These are phyloP conservation scores for Saccopteryx leptura DNA, from an alignment of 2,113 vertebrate genomes.

Conservation along the genomic window DNA sequence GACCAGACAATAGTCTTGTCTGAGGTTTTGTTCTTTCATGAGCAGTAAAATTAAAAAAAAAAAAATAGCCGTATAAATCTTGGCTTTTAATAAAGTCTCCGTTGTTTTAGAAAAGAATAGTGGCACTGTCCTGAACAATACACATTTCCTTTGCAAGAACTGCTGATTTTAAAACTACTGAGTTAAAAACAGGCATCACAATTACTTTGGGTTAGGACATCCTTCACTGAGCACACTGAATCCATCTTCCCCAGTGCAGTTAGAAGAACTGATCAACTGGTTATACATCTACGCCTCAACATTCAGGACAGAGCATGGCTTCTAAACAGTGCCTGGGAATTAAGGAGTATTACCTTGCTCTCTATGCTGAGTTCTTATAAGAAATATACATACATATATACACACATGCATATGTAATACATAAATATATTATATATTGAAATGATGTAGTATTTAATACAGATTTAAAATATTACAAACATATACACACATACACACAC, in stretches of 20 bases:
- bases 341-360: background rate
- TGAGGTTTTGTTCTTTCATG: slow-evolving; percentile 75
- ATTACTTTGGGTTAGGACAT: background rate
- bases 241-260: background rate
- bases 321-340: background rate
- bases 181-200: slow-evolving; percentile 59
- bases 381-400: background rate
- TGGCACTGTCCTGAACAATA: slow-evolving; percentile 45
- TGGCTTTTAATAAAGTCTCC: slow-evolving; percentile 41
- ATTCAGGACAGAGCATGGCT: background rate
- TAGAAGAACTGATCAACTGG: background rate
- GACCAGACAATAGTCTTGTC: slow-evolving; percentile 64
- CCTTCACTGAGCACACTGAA: background rate
- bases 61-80: background rate
- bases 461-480: background rate
- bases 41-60: slow-evolving; percentile 65
- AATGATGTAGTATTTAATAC: background rate
- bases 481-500: background rate
- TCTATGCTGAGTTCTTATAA: background rate
- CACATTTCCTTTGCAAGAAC: slow-evolving; percentile 67
- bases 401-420: background rate
- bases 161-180: slow-evolving; percentile 48
- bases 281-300: background rate
- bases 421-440: background rate
- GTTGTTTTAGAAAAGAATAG: slow-evolving; percentile 71